Base-by-base conservation (phyloP, 2,113 vertebrate genomes). In the Lepus timidus region DNA sequence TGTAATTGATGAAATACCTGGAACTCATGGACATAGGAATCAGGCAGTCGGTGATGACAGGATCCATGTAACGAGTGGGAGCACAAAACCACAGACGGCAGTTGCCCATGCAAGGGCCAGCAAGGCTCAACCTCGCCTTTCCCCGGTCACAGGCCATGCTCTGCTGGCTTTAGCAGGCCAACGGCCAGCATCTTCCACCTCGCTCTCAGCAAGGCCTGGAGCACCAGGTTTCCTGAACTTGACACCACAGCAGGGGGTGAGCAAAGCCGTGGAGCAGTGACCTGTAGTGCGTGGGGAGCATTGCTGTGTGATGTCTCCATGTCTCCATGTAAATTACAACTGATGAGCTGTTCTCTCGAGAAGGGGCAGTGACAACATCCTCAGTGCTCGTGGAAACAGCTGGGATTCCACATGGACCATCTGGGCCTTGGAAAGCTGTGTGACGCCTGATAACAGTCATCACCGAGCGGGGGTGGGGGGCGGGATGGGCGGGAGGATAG, bases 231-330 rank as follows among this genome's bases (percentile, higher is more conserved):
- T 44, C 31, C 33, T 29, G 31, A 36, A 6, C 19, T 36, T 8
- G 22, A 9, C 27, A 31, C 12, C 44, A 70, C 16, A n/a, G 27
- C 6, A 3, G 6, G 4, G n/a, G 1, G 0, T 14, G 51, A 19
- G 29, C 27, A 29, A 1, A 0, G 0, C 49, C 11, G 0, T 0
- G 4, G 11, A 49, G 27, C 5, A 7, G 5, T 27, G 17, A 0
- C 2, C 2, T 1, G 58, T 1, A 58, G n/a, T 20, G 3, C 10
- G 20, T 19, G 19, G 9, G 23, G 3, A 12, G 31, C 25, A 19
- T 9, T 23, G 20, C 2, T 2, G 0, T 11, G 22, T 10, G 22
- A 19, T 0, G 12, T 25, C 16, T 7, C 49, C 11, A 25, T 17
- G n/a, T 2, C 39, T 2, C 33, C 33, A 33, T 33, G 33, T 33